These are phyloP conservation scores for Microtus oregoni DNA, from an alignment of 2,113 vertebrate genomes.

Conservation along the genomic window DNA sequence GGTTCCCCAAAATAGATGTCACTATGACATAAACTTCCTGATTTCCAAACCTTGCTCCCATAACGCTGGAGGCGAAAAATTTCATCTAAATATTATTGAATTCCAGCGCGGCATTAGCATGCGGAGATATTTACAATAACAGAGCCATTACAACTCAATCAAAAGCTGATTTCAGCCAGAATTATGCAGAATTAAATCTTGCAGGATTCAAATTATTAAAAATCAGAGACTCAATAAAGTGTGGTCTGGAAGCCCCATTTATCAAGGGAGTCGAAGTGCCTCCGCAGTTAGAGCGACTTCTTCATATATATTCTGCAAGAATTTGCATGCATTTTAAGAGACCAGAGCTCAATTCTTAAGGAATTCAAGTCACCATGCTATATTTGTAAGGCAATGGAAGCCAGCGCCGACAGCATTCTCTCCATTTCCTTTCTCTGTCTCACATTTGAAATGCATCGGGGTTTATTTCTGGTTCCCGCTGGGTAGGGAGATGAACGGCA, in stretches of 20 bases:
- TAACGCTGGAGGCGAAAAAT: slow-evolving; percentile 88
- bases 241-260: slow-evolving; percentile 91
- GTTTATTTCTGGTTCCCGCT: slow-evolving; percentile 80
- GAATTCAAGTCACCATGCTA: slow-evolving; percentile 86
- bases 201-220: slow-evolving; percentile 93
- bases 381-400: slow-evolving; percentile 85
- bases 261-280: slow-evolving; percentile 89
- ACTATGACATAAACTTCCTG: slow-evolving; percentile 88
- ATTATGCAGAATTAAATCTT: slow-evolving; percentile 96
- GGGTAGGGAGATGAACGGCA: slow-evolving; percentile 72
- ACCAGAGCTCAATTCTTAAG: slow-evolving; percentile 89
- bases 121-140: slow-evolving; percentile 95
- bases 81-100: slow-evolving; percentile 94
- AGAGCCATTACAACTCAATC: slow-evolving; percentile 94
- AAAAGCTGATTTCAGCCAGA: slow-evolving; percentile 94
- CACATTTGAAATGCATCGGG: slow-evolving; percentile 84
- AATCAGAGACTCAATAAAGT: slow-evolving; percentile 93
- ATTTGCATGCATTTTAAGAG: slow-evolving; percentile 91
- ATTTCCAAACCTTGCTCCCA: slow-evolving; percentile 88
- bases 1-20: slow-evolving; percentile 87
- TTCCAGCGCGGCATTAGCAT: slow-evolving; percentile 91
- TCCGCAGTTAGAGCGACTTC: slow-evolving; percentile 86
- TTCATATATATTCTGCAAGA: slow-evolving; percentile 90
- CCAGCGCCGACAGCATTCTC: slow-evolving; percentile 80
- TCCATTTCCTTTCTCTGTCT: slow-evolving; percentile 80